A percentile compares a stretch with the other conserved stretches of the same genome.
phyloP scores from a whole-genome alignment of 2,888 invertebrate genomes.

The Byasa hedistus region DNA sequence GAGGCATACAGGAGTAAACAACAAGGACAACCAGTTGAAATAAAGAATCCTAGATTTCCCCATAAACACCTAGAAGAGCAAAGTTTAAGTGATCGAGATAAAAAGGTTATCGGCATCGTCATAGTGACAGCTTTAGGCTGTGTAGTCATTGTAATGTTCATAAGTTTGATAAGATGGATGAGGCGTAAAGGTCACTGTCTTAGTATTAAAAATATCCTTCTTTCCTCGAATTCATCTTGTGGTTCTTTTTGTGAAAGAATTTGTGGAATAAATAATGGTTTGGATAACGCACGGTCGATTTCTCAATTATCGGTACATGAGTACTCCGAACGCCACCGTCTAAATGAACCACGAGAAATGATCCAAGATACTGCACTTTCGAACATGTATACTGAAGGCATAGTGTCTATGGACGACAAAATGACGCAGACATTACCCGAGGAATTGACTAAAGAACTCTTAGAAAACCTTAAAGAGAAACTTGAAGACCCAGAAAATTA shows the following conservation, averaged over 20 bases:
- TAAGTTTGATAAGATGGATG: constrained; percentile 80
- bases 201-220: constrained; percentile 59
- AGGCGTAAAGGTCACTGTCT: constrained; percentile 78
- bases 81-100: constrained; percentile 54
- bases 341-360: constrained; percentile 76
- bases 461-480: constrained; percentile 83
- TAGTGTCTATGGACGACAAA: constrained; percentile 77
- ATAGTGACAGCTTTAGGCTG: constrained; percentile 76
- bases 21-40: constrained; percentile 52
- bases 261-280: constrained; percentile 66
- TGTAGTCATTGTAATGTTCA: constrained; percentile 74
- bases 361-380: constrained; percentile 58
- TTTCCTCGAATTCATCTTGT: constrained; percentile 63
- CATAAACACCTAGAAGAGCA: constrained; percentile 52
- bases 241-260: constrained; percentile 56
- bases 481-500: constrained; percentile 86
- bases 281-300: constrained; percentile 81
- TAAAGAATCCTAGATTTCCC: constrained; percentile 72
- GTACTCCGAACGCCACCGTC: constrained; percentile 81
- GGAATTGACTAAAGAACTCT: constrained; percentile 86
- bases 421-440: constrained; percentile 86
- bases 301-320: constrained; percentile 81
- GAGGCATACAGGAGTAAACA: constrained; percentile 72
- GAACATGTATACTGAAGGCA: constrained; percentile 47
- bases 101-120: constrained; percentile 72